Conservation (phyloP, 2,113 vertebrate genomes). For the Campylomormyrus numenius region DNA sequence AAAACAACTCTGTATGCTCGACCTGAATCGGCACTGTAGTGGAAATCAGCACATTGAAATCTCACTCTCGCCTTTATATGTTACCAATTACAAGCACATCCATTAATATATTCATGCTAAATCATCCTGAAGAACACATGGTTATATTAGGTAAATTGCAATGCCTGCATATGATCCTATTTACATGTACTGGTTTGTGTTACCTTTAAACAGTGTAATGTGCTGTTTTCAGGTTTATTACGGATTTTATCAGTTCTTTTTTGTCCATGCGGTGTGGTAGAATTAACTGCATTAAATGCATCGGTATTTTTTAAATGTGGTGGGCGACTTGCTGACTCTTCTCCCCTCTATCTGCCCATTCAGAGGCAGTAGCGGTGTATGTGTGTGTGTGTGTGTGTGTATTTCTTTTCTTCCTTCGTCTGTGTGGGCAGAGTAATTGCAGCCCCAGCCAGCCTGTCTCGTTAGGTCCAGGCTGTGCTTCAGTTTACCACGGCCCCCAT, state of each 20-base stretch:
- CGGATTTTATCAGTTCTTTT: neutral
- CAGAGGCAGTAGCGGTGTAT: neutral
- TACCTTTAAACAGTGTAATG: neutral
- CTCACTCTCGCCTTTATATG: neutral
- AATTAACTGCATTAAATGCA: neutral
- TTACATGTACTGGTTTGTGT: neutral
- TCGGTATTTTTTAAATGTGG: neutral
- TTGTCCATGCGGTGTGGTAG: neutral
- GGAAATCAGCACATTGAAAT: neutral
- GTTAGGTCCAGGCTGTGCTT: neutral
- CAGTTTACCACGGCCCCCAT: neutral
- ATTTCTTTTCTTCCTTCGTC: neutral
- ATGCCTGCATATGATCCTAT: neutral
- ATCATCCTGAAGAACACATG: neutral
- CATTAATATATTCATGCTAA: neutral
- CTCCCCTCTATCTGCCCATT: neutral
- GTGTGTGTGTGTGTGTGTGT: neutral
- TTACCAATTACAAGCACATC: neutral
- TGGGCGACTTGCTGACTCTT: neutral
- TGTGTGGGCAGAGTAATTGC: neutral
- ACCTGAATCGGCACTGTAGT: neutral
- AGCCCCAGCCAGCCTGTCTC: neutral
- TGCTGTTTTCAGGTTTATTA: neutral
- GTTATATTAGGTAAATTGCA: neutral
- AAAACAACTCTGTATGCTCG: neutral